phyloP scores from a whole-genome alignment of 2,888 invertebrate genomes.

The Tenthredo scrophulariae region DNA sequence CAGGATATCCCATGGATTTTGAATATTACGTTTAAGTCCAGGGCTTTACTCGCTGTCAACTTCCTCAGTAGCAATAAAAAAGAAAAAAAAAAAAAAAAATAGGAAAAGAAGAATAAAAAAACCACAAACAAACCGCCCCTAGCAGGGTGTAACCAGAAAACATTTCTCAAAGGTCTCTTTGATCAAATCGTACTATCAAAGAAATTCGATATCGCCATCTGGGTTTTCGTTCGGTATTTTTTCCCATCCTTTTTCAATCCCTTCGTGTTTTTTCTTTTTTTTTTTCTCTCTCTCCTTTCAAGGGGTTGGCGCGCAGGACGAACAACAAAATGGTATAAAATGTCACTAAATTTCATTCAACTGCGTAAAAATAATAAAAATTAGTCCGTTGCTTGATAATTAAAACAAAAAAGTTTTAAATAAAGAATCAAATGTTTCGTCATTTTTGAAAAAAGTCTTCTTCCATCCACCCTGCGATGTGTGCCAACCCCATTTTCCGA shows the following conservation, averaged over 20 bases:
- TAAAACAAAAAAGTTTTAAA: not conserved
- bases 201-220: slow-evolving; percentile 50
- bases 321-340: slow-evolving; percentile 1
- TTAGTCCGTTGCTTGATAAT: not conserved
- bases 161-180: slow-evolving; percentile 47
- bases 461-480: slow-evolving; percentile 24
- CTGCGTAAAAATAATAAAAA: not conserved
- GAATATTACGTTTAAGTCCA: not conserved
- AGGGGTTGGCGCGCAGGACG: not conserved
- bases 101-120: not conserved
- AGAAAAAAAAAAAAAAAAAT: not conserved
- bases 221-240: slow-evolving; percentile 18
- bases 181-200: slow-evolving; percentile 49
- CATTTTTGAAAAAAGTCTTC: not conserved
- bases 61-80: slow-evolving; percentile 7
- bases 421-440: not conserved
- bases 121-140: slow-evolving; percentile 1
- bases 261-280: slow-evolving; percentile 53
- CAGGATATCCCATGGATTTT: not conserved
- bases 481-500: slow-evolving; percentile 52
- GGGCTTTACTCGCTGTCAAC: slow-evolving; percentile 13
- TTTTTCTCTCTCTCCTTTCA: slow-evolving; percentile 22
- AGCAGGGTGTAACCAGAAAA: slow-evolving; percentile 39
- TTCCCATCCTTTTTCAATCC: slow-evolving; percentile 49
- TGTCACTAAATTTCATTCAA: slow-evolving; percentile 17